Evolutionary conservation across 2,888 invertebrate species (phyloP).

Genomic region (Nomada hirtipes): DNA sequence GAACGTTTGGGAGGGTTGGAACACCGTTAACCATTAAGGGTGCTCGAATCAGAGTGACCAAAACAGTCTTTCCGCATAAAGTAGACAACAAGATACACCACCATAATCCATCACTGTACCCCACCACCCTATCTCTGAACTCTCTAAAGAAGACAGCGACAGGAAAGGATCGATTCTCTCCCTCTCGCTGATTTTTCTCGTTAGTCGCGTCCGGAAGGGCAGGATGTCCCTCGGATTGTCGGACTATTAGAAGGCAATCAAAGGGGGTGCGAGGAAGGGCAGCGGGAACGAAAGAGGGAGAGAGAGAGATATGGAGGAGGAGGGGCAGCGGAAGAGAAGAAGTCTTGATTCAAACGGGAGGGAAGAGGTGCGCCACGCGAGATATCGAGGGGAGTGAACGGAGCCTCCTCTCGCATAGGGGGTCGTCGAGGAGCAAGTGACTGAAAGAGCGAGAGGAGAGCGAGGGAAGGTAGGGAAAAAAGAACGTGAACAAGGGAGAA

Average conservation of each 20-base stretch:
- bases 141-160: constrained; percentile 9
- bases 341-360: constrained; percentile 30
- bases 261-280: constrained; percentile 2
- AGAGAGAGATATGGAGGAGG: constrained; percentile 5
- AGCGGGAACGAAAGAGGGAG: too few species aligned
- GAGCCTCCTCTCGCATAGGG: constrained; percentile 36
- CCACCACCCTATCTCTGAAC: too few species aligned
- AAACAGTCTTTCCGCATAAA: too few species aligned
- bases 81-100: too few species aligned
- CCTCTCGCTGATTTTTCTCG: constrained; percentile 28
- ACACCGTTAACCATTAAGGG: too few species aligned
- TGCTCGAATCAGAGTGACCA: too few species aligned
- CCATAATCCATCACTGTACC: too few species aligned
- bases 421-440: constrained; percentile 39
- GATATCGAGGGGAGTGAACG: constrained; percentile 52
- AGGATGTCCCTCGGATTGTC: constrained; percentile 28
- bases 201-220: constrained; percentile 34
- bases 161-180: constrained; percentile 27
- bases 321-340: constrained; percentile 49
- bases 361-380: constrained; percentile 13
- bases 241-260: constrained; percentile 41
- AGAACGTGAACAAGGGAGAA: not conserved
- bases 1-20: too few species aligned
- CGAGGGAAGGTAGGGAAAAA: constrained; percentile 15
- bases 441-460: not conserved